These are phyloP conservation scores for Melitaea athalia DNA, from an alignment of 2,888 invertebrate species.

Conservation along the genomic window DNA sequence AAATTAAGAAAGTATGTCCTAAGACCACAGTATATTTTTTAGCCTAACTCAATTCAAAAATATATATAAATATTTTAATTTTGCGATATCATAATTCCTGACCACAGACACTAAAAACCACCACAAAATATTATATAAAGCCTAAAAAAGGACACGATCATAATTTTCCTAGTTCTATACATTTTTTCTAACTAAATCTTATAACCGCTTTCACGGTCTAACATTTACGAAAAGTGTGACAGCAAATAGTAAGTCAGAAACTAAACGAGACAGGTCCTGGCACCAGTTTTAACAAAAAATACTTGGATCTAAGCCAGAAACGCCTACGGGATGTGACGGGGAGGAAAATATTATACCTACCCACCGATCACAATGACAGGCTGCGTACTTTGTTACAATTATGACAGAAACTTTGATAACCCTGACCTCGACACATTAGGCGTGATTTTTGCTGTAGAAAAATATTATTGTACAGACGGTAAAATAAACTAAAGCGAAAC, in stretches of 20 bases:
- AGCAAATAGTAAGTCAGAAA: slow-evolving; percentile 32
- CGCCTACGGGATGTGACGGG: slow-evolving; percentile 23
- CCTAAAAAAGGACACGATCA: not conserved
- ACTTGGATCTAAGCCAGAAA: slow-evolving; percentile 35
- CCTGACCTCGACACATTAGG: no score
- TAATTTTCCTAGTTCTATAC: not conserved
- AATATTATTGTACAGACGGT: no score
- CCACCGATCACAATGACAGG: not conserved
- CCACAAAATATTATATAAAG: no score
- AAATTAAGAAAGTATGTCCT: no score
- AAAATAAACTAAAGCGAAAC: no score
- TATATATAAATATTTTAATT: no score
- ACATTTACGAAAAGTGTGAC: slow-evolving; percentile 29
- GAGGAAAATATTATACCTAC: slow-evolving; percentile 7
- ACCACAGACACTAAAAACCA: no score
- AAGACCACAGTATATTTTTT: no score
- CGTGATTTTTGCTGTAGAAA: no score
- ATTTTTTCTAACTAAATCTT: not conserved
- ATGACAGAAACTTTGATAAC: no score
- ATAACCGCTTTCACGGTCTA: slow-evolving; percentile 5
- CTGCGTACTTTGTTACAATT: not conserved
- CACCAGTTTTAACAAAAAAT: slow-evolving; percentile 36
- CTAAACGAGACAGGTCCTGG: slow-evolving; percentile 35
- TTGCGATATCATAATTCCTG: no score
- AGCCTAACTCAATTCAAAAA: no score